These are phyloP conservation scores for Agonopterix heracliana DNA, from an alignment of 2,888 invertebrate genomes.

Conservation along the genomic window DNA sequence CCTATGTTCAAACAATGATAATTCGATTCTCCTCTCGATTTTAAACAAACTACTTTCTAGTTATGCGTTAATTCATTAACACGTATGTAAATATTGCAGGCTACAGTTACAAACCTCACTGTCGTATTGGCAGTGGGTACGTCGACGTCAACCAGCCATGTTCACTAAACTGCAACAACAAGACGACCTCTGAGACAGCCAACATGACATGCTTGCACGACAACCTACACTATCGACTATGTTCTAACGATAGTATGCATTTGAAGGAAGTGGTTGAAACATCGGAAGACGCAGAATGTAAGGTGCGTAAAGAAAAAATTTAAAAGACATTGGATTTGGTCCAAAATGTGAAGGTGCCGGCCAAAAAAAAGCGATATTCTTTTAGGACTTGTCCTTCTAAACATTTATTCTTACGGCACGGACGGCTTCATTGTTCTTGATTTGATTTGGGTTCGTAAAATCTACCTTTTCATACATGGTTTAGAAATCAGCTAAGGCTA, in stretches of 20 bases:
- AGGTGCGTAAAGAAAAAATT: slow-evolving; percentile 24
- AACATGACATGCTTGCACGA: slow-evolving; percentile 53
- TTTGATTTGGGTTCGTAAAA: too few species aligned
- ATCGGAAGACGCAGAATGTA: slow-evolving; percentile 24
- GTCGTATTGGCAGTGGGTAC: slow-evolving; percentile 39
- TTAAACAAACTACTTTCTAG: too few species aligned
- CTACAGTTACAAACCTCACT: slow-evolving; percentile 36
- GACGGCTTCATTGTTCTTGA: too few species aligned
- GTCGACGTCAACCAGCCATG: slow-evolving; percentile 55
- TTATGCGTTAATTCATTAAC: too few species aligned
- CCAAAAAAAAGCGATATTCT: too few species aligned
- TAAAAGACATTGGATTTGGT: neutral
- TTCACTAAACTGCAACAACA: slow-evolving; percentile 36
- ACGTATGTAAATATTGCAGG: slow-evolving; percentile 30
- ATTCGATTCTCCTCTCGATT: too few species aligned
- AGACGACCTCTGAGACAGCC: slow-evolving; percentile 24
- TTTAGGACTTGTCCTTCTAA: too few species aligned
- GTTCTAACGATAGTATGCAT: slow-evolving; percentile 21
- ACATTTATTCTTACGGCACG: too few species aligned
- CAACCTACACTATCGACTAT: slow-evolving; percentile 38
- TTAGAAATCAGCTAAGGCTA: too few species aligned
- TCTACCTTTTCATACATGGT: too few species aligned
- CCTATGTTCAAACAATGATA: too few species aligned
- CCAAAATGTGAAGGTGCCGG: too few species aligned
- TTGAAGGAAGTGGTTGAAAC: slow-evolving; percentile 21